phyloP scores from a whole-genome alignment of 2,797 vertebrate genomes.

The Manis javanica region DNA sequence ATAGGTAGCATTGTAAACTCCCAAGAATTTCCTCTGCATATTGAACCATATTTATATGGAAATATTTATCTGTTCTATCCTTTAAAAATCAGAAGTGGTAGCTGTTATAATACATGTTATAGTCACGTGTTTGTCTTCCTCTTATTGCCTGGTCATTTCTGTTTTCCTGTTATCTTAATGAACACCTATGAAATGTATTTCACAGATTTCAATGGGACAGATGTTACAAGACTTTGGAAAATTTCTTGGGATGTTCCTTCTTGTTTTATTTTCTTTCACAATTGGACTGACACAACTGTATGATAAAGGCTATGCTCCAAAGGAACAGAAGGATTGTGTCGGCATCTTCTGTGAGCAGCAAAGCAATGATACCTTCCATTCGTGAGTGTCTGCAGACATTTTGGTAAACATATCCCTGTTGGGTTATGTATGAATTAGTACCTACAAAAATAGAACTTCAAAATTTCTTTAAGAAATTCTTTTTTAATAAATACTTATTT shows the following conservation, averaged over 20 bases:
- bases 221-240: conserved; percentile 99
- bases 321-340: conserved; percentile 91
- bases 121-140: conserved; percentile 3
- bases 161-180: conserved; percentile 53
- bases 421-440: background rate
- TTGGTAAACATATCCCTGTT: background rate
- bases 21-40: conserved; percentile 1
- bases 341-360: conserved; percentile 97
- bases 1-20: background rate
- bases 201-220: conserved; percentile 99
- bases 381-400: conserved; percentile 87
- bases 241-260: conserved; percentile 98
- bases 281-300: conserved; percentile 99
- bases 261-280: conserved; percentile 98
- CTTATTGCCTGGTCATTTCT: conserved; percentile 27
- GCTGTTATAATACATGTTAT: background rate
- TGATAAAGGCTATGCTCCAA: conserved; percentile 91
- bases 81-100: background rate
- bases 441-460: background rate
- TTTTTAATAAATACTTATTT: conserved; percentile 38
- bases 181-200: conserved; percentile 68
- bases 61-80: background rate
- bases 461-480: background rate
- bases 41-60: background rate
- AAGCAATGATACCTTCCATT: conserved; percentile 97